A percentile compares a stretch with the other conserved stretches of the same genome.
These are phyloP conservation scores for Takifugu flavidus DNA, from an alignment of 2,113 vertebrate species.

Conservation along the genomic window DNA sequence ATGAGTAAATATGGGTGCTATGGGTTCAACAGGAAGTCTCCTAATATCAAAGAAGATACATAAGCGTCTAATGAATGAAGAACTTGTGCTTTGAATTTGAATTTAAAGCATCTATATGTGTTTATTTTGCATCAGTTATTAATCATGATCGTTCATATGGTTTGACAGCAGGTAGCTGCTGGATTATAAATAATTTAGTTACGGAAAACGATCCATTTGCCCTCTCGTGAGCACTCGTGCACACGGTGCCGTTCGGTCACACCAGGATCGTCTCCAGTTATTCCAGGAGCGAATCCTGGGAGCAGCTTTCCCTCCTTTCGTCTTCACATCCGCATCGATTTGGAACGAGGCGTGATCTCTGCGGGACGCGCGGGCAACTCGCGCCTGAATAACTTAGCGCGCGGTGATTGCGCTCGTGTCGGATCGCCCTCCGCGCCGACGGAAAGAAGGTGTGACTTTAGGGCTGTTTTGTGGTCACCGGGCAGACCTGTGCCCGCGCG, in stretches of 20 bases:
- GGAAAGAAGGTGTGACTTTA: neutral
- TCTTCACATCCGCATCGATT: constrained; percentile 24
- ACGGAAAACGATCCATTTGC: constrained; percentile 53
- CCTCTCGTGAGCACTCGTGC: constrained; percentile 28
- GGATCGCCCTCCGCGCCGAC: too few species aligned
- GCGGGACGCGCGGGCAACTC: constrained; percentile 4
- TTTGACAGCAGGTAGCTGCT: constrained; percentile 11
- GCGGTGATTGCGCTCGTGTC: neutral
- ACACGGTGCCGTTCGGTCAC: constrained; percentile 48
- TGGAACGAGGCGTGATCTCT: constrained; percentile 9
- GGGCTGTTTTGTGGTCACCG: neutral
- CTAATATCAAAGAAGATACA: too few species aligned
- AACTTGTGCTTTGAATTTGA: too few species aligned
- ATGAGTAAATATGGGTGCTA: neutral
- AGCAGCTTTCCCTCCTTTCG: constrained; percentile 1
- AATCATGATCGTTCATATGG: neutral
- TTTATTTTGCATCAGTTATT: too few species aligned
- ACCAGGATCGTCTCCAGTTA: constrained; percentile 29
- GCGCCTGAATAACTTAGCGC: constrained; percentile 21
- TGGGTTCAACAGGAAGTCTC: too few species aligned
- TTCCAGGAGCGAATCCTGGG: constrained; percentile 28
- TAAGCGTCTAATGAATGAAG: too few species aligned
- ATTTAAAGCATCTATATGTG: too few species aligned
- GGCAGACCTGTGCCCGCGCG: neutral
- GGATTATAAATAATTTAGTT: constrained; percentile 55